Percentiles rank a stretch among this genome's conserved stretches.
phyloP scores from a whole-genome alignment of 2,113 vertebrate genomes.

The Microtus montanus region DNA sequence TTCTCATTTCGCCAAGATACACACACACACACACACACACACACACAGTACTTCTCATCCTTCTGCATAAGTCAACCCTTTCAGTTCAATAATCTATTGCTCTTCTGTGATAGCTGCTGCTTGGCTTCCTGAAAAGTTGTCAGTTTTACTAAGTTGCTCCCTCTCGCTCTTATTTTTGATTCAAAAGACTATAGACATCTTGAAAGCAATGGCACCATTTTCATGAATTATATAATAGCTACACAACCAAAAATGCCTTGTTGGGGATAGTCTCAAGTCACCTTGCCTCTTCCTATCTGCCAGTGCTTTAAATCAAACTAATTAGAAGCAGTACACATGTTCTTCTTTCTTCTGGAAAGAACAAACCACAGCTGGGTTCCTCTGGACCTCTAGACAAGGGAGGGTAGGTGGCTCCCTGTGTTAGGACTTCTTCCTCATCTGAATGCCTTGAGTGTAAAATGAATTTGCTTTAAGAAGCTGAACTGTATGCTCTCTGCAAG shows the following conservation, averaged over 20 bases:
- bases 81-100: constrained; percentile 42
- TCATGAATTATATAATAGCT: constrained; percentile 50
- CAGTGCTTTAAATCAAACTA: constrained; percentile 57
- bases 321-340: constrained; percentile 36
- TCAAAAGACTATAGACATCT: constrained; percentile 49
- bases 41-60: constrained; percentile 41
- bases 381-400: background rate
- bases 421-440: background rate
- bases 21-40: background rate
- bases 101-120: constrained; percentile 24
- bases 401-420: background rate
- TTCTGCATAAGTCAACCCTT: constrained; percentile 51
- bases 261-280: constrained; percentile 26
- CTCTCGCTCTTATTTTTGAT: constrained; percentile 4
- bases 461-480: constrained; percentile 24
- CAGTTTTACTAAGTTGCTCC: background rate
- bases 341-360: constrained; percentile 38
- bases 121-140: constrained; percentile 22
- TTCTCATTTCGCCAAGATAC: constrained; percentile 28
- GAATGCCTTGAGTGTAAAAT: background rate
- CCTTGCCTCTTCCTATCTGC: constrained; percentile 6
- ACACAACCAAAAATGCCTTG: constrained; percentile 17
- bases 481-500: constrained; percentile 16
- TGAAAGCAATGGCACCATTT: constrained; percentile 20
- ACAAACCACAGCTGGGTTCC: constrained; percentile 19